Base-by-base conservation (phyloP, 1,140 invertebrate species). In the Berghia stephanieae region DNA sequence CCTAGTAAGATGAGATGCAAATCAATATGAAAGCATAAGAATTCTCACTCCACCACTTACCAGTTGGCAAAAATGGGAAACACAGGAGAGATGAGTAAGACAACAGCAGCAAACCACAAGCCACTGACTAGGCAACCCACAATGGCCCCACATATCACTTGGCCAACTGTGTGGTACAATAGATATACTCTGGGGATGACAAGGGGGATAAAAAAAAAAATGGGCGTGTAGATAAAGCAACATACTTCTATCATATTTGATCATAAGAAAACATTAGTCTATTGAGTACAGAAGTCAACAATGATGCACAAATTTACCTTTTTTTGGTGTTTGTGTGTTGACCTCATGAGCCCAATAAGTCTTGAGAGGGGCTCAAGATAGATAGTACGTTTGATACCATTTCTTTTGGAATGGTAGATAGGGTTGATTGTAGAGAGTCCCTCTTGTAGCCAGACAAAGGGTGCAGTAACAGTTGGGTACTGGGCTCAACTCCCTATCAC, bases 31-130 rank as follows among this genome's bases (percentile, higher is more conserved):
- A 6, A 52, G 6, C 21, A 1, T 31, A n/a, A 18, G 43, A 18
- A 34, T 24, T 55, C 55, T 60, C 40, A 60, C 24, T 63, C 16
- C 66, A 31, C 34, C 38, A 87, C 92, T 93, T 92, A 96, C 95
- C 95, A 94, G 84, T 94, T 92, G 42, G 94, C 94, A 81, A 98
- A 92, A 83, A 93, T 91, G 78, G 95, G 96, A 90, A 96, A 97
- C 79, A 95, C 90, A 77, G 95, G 95, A 78, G 95, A 96, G 71
- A 97, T 91, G 72, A 96, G 86, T 83, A 93, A 89, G 86, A 96
- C 94, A 42, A 94, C 94, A 46, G 95, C 85, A 72, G 91, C 88
- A 90, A 96, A 96, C 95, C 95, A 96, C 31, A 93, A 52, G 73
- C 91, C 90, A 71, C 93, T 95, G 85, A 94, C 91, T 66, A 93